A percentile compares a stretch with the other conserved stretches of the same genome.
Evolutionary conservation across 2,113 vertebrate species (phyloP).

Genomic region (Pteropus alecto): DNA sequence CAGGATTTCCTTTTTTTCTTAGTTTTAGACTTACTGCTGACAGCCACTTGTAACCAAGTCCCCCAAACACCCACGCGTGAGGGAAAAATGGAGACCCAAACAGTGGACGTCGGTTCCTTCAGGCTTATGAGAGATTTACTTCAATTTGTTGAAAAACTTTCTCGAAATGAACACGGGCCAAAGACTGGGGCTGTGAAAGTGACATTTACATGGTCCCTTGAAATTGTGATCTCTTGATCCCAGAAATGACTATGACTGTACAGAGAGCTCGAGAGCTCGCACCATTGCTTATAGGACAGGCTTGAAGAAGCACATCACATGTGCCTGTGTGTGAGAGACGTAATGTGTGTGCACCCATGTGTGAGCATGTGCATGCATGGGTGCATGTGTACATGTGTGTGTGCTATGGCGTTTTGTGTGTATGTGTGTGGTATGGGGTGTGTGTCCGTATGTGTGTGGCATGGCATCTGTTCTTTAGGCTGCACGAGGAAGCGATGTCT

Average conservation of each 20-base stretch:
- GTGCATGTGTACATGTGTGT: background rate
- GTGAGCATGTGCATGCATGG: background rate
- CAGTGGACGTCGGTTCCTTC: slow-evolving; percentile 37
- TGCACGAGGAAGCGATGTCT: background rate
- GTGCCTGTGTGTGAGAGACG: background rate
- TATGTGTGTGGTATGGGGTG: background rate
- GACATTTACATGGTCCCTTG: background rate
- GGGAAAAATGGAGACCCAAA: background rate
- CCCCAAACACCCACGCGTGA: slow-evolving; percentile 23
- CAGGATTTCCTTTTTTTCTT: slow-evolving; percentile 66
- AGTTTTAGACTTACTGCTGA: slow-evolving; percentile 70
- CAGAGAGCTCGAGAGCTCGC: background rate
- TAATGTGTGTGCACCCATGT: too few species aligned
- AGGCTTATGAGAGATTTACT: slow-evolving; percentile 36
- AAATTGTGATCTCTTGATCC: background rate
- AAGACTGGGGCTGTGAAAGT: background rate
- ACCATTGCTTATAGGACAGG: background rate
- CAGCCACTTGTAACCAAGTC: slow-evolving; percentile 43
- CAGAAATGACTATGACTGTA: background rate
- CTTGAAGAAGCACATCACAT: background rate
- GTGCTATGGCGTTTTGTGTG: background rate
- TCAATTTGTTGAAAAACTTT: slow-evolving; percentile 46
- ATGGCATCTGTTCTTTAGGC: background rate
- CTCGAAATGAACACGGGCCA: background rate
- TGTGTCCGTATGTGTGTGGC: background rate